Conservation (phyloP, 2,797 vertebrate genomes). For the Paramormyrops hopkinsi region DNA sequence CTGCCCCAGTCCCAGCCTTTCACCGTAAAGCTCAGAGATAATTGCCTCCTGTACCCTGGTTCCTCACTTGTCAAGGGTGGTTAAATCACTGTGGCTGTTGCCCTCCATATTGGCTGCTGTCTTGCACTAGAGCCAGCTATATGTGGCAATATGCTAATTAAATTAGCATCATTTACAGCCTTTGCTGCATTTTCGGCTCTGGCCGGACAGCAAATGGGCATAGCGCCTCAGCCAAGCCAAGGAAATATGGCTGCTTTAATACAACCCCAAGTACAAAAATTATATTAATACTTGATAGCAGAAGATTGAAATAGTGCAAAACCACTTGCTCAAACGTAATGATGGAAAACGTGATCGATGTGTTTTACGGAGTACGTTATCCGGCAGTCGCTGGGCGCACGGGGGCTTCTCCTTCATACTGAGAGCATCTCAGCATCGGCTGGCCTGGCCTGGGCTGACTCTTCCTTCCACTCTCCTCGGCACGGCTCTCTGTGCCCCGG, state of each 20-base stretch:
- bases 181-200: not conserved
- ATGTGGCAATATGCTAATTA: not conserved
- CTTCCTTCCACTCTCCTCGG: not conserved
- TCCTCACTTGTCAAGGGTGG: not conserved
- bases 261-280: not conserved
- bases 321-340: not conserved
- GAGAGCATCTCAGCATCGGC: not conserved
- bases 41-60: not conserved
- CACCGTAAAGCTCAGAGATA: not conserved
- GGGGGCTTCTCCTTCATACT: not conserved
- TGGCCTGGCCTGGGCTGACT: not conserved
- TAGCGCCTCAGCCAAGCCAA: not conserved
- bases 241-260: not conserved
- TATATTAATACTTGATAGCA: not conserved
- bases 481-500: not conserved
- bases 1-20: not conserved
- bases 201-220: not conserved
- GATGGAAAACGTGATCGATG: not conserved
- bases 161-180: conserved; percentile 7
- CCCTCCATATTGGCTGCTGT: not conserved
- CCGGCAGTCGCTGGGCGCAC: not conserved
- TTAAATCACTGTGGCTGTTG: not conserved
- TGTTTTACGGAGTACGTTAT: not conserved
- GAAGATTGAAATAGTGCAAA: not conserved
- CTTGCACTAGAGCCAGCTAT: not conserved